phyloP scores from a whole-genome alignment of 2,113 vertebrate species.

The Phrynocephalus versicolor region DNA sequence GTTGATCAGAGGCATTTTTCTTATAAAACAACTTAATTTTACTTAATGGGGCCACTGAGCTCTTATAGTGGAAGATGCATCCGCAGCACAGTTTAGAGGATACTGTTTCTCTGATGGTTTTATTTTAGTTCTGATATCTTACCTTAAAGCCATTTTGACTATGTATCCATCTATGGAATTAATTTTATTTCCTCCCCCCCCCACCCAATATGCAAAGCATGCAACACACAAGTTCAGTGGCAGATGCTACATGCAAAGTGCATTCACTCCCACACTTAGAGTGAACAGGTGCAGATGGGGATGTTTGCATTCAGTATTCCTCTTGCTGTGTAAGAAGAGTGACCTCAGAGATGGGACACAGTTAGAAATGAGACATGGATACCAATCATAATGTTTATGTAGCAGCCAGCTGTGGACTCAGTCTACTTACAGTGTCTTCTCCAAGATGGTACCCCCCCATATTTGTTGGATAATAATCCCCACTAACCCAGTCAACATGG shows the following conservation, averaged over 20 bases:
- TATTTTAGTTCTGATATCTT: background rate
- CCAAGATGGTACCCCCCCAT: background rate
- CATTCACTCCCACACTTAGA: background rate
- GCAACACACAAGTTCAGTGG: background rate
- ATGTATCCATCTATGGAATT: background rate
- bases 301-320: background rate
- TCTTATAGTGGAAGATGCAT: background rate
- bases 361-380: background rate
- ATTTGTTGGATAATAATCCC: background rate
- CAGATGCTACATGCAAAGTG: background rate
- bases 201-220: background rate
- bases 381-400: background rate
- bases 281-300: slow-evolving; percentile 2
- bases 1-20: slow-evolving; percentile 48
- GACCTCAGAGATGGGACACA: background rate
- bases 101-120: background rate
- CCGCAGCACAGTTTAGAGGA: background rate
- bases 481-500: too few relatives aligned
- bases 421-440: background rate
- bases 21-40: slow-evolving; percentile 37
- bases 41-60: slow-evolving; percentile 14
- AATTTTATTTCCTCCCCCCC: background rate
- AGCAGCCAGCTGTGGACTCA: background rate
- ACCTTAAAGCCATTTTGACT: background rate
- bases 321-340: slow-evolving; percentile 16